Evolutionary conservation across 2,797 vertebrate species (phyloP).

Genomic region (Glyptemys insculpta): DNA sequence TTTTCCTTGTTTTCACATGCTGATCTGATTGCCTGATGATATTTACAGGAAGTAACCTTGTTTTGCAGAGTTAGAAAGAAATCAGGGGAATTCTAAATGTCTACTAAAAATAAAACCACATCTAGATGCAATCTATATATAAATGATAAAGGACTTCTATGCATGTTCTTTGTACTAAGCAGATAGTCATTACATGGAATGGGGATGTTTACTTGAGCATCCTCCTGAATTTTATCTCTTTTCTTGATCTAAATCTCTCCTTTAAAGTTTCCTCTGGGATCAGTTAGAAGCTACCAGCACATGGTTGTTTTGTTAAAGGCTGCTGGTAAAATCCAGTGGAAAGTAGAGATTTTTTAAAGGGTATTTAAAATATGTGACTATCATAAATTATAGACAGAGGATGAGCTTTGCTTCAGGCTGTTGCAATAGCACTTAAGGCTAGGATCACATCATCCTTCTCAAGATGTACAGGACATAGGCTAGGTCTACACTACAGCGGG

Average conservation of each 20-base stretch:
- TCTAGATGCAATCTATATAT: not conserved
- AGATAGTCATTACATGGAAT: not conserved
- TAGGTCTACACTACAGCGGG: too few species aligned
- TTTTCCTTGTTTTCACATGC: not conserved
- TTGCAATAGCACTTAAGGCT: not conserved
- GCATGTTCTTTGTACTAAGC: not conserved
- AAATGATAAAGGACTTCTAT: slow-evolving; percentile 42
- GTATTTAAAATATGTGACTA: not conserved
- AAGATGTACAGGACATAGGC: not conserved
- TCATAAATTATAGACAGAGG: not conserved
- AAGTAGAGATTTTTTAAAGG: not conserved
- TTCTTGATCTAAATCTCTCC: slow-evolving; percentile 26
- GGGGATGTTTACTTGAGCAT: slow-evolving; percentile 9
- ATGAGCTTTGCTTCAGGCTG: not conserved
- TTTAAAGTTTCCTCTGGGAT: slow-evolving; percentile 25
- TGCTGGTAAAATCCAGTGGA: not conserved
- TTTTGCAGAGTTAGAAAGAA: slow-evolving; percentile 42
- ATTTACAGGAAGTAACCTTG: not conserved
- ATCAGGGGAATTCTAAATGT: slow-evolving; percentile 35
- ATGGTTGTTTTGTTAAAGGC: slow-evolving; percentile 24
- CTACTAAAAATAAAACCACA: slow-evolving; percentile 46
- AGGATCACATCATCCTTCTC: not conserved
- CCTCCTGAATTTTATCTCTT: slow-evolving; percentile 48
- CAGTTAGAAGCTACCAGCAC: not conserved
- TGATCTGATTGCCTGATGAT: slow-evolving; percentile 7